These are phyloP conservation scores for Semotilus atromaculatus DNA, from an alignment of 2,797 vertebrate genomes.

Conservation along the genomic window DNA sequence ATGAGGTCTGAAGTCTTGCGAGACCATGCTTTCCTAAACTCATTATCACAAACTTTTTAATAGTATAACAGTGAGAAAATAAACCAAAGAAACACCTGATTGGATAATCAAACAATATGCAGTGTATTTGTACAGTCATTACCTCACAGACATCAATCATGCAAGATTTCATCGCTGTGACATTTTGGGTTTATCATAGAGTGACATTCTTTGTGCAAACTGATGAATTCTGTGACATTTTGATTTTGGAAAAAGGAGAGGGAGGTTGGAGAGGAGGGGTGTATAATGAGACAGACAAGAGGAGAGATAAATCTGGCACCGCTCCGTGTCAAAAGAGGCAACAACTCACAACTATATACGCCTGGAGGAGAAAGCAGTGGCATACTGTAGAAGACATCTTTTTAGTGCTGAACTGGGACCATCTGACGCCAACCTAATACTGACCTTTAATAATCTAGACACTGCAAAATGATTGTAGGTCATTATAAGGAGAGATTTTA, in stretches of 20 bases:
- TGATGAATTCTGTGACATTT: conserved; percentile 50
- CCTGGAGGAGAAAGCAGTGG: neutral
- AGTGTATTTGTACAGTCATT: neutral
- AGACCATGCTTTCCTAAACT: neutral
- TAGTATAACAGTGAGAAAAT: neutral
- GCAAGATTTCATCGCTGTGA: conserved; percentile 21
- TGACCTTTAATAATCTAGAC: conserved; percentile 27
- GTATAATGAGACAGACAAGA: conserved; percentile 44
- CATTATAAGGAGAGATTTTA: neutral
- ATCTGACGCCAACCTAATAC: neutral
- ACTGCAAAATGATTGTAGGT: neutral
- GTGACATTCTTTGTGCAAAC: conserved; percentile 36
- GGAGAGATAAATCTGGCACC: conserved; percentile 42
- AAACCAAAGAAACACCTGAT: neutral
- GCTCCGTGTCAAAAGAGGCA: conserved; percentile 18
- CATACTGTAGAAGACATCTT: neutral
- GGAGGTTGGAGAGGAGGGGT: neutral
- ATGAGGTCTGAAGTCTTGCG: neutral
- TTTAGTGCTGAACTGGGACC: conserved; percentile 13
- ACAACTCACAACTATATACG: neutral
- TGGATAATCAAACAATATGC: neutral
- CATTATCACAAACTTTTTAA: neutral
- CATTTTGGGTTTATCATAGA: conserved; percentile 37
- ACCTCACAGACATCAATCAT: conserved; percentile 4
- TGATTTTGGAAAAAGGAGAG: conserved; percentile 31